Evolutionary conservation across 2,113 vertebrate species (phyloP).

Genomic region (Tetrax tetrax): DNA sequence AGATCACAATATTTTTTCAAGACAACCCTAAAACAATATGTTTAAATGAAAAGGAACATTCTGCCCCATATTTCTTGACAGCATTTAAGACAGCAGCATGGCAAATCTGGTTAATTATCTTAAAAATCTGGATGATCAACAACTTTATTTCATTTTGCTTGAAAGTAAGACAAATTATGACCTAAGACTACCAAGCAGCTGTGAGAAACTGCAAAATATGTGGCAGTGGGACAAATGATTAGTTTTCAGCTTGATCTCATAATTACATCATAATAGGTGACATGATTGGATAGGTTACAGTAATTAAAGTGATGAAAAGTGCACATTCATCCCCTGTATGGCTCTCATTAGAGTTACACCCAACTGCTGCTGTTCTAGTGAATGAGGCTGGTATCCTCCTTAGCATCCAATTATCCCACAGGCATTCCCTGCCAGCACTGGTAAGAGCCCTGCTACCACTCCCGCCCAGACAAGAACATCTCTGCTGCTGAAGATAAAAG

Average conservation of each 20-base stretch:
- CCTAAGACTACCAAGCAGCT: not conserved
- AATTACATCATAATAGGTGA: conserved; percentile 66
- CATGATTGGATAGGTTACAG: conserved; percentile 57
- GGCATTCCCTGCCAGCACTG: not conserved
- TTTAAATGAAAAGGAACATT: conserved; percentile 37
- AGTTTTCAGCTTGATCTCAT: conserved; percentile 46
- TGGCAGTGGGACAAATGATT: conserved; percentile 49
- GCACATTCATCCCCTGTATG: conserved; percentile 25
- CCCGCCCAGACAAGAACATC: not conserved
- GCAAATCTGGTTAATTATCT: not conserved
- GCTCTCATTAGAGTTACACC: conserved; percentile 40
- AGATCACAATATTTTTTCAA: conserved; percentile 32
- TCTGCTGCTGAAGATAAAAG: not conserved
- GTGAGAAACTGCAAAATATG: not conserved
- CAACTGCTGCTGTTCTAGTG: not conserved
- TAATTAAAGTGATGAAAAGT: conserved; percentile 65
- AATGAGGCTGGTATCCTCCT: not conserved
- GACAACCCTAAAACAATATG: conserved; percentile 20
- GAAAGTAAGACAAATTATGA: conserved; percentile 7
- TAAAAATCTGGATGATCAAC: not conserved
- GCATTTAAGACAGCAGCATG: not conserved
- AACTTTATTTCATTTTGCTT: conserved; percentile 15
- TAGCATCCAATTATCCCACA: not conserved
- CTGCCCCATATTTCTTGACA: conserved; percentile 14
- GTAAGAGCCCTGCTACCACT: not conserved